Percentiles rank a stretch among this genome's conserved stretches.
phyloP scores from a whole-genome alignment of 1,140 invertebrate species.

The Leguminivora glycinivorella region DNA sequence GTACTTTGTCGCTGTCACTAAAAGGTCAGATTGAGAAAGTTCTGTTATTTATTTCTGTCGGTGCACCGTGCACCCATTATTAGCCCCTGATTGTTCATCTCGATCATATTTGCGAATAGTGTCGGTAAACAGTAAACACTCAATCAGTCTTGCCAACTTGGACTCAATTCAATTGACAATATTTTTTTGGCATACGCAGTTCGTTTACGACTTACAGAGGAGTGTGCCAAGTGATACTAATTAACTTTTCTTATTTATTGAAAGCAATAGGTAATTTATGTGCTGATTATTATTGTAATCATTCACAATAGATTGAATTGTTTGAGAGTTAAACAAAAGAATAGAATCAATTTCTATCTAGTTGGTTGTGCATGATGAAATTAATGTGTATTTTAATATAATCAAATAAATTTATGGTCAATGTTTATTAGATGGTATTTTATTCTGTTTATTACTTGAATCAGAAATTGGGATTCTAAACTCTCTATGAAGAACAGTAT shows the following conservation, averaged over 20 bases:
- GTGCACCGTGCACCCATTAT: neutral
- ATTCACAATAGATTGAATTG: neutral
- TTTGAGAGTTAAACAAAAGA: neutral
- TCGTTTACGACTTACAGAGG: neutral
- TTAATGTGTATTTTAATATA: neutral
- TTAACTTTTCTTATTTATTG: neutral
- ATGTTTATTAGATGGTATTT: too few species aligned
- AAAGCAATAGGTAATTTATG: too few species aligned
- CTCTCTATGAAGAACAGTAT: too few species aligned
- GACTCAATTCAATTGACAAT: slow-evolving; percentile 8
- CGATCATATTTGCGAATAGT: slow-evolving; percentile 1
- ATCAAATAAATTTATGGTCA: neutral
- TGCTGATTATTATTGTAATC: neutral
- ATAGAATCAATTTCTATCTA: neutral
- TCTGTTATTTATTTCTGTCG: slow-evolving; percentile 12
- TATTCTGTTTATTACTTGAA: too few species aligned
- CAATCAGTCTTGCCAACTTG: neutral
- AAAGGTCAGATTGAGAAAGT: slow-evolving; percentile 1
- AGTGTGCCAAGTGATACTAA: neutral
- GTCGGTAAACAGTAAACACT: slow-evolving; percentile 1
- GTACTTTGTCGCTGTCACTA: neutral
- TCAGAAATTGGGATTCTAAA: too few species aligned
- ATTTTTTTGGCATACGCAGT: slow-evolving; percentile 10
- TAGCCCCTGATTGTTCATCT: neutral
- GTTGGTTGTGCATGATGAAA: neutral